Percentiles rank a stretch among this genome's conserved stretches.
phyloP scores from a whole-genome alignment of 2,113 vertebrate genomes.

The Galbula dea region DNA sequence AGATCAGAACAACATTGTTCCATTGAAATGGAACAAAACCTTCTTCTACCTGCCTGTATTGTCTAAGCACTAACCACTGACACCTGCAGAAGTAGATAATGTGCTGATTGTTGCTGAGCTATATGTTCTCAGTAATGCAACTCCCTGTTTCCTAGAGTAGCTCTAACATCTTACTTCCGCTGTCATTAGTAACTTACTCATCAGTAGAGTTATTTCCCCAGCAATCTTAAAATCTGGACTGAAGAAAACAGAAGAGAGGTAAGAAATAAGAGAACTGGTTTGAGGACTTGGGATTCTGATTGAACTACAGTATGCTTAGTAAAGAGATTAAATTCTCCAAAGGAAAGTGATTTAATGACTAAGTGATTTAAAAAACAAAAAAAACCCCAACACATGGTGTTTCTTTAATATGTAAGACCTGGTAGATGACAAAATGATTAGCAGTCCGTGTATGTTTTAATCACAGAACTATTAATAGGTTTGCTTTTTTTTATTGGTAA shows the following conservation, averaged over 20 bases:
- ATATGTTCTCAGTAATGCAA: background rate
- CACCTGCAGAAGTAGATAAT: background rate
- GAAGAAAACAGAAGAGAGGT: background rate
- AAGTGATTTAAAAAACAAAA: background rate
- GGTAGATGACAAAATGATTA: background rate
- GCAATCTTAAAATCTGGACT: background rate
- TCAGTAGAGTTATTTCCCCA: conserved; percentile 1
- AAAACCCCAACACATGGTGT: background rate
- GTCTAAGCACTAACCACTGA: background rate
- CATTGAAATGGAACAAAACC: background rate
- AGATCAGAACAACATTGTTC: background rate
- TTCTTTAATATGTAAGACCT: background rate
- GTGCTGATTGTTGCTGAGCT: background rate
- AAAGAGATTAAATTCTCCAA: background rate
- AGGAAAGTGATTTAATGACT: background rate
- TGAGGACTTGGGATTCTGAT: background rate
- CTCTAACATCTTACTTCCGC: background rate
- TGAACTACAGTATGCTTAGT: background rate
- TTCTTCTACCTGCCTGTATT: background rate
- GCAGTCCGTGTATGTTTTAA: background rate
- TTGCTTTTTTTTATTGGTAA: background rate
- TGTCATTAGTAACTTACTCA: background rate
- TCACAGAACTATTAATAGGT: background rate
- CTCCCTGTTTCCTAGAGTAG: background rate
- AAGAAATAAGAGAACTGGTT: background rate